Conservation (phyloP, 1,140 invertebrate species). For the Lethrus apterus region DNA sequence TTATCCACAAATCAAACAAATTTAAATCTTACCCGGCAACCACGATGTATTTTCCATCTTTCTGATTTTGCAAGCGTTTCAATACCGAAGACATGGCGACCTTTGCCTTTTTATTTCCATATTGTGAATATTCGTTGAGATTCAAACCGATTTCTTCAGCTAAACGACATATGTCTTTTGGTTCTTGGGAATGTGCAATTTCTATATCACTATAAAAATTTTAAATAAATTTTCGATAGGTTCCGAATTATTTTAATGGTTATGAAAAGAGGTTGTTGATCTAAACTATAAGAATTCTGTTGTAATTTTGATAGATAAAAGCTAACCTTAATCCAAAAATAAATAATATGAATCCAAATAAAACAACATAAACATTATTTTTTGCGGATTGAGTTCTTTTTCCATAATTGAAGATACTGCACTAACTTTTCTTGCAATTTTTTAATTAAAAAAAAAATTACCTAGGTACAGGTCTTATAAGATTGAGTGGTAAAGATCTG, state of each 20-base stretch:
- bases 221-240: background rate
- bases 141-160: constrained; percentile 81
- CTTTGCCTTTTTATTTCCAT: constrained; percentile 94
- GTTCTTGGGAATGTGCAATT: constrained; percentile 79
- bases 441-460: too few species aligned
- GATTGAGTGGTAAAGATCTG: constrained; percentile 50
- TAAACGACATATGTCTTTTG: constrained; percentile 73
- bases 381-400: too few species aligned
- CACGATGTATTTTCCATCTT: constrained; percentile 88
- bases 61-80: constrained; percentile 60
- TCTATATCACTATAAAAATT: constrained; percentile 71
- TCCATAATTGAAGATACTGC: too few species aligned
- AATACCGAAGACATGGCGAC: constrained; percentile 71
- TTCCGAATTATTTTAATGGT: too few species aligned
- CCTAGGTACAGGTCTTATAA: constrained; percentile 64
- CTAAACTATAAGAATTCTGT: too few species aligned
- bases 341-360: too few species aligned
- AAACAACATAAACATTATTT: too few species aligned
- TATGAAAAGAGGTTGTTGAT: too few species aligned
- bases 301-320: too few species aligned
- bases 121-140: constrained; percentile 76
- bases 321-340: too few species aligned
- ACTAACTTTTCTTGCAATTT: too few species aligned
- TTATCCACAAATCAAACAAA: background rate
- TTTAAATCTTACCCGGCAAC: constrained; percentile 75